phyloP scores from a whole-genome alignment of 2,113 vertebrate species.

The Chaetorhynchus papuensis region DNA sequence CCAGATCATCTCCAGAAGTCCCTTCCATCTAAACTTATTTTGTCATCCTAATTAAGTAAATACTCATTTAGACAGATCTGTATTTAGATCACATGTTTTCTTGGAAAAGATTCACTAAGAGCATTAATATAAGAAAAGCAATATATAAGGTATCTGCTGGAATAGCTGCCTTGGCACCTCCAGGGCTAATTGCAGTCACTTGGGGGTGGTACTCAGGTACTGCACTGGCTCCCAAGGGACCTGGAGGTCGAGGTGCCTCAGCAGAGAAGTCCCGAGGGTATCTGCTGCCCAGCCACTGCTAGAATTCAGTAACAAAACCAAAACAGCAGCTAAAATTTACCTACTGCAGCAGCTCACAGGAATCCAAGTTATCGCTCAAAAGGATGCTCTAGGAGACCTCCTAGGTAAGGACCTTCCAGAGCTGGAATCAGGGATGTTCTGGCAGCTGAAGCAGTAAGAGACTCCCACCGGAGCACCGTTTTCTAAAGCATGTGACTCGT shows the following conservation, averaged over 20 bases:
- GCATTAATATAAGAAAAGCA: background rate
- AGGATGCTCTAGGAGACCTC: background rate
- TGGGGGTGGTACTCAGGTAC: background rate
- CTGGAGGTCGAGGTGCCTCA: accelerated
- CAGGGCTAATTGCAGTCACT: background rate
- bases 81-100: background rate
- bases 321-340: background rate
- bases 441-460: background rate
- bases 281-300: background rate
- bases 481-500: accelerated
- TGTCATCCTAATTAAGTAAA: background rate
- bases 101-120: background rate
- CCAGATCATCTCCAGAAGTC: background rate
- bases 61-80: background rate
- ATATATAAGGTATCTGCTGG: background rate
- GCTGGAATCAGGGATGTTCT: background rate
- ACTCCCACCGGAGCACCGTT: background rate
- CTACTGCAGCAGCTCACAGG: background rate
- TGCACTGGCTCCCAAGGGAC: background rate
- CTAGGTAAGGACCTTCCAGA: background rate
- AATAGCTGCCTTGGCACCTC: background rate
- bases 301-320: background rate
- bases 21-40: background rate
- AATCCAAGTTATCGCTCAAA: background rate
- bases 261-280: background rate